Percentiles rank a stretch among this genome's conserved stretches.
phyloP scores from a whole-genome alignment of 2,797 vertebrate genomes.

The Tarsius wallacei region DNA sequence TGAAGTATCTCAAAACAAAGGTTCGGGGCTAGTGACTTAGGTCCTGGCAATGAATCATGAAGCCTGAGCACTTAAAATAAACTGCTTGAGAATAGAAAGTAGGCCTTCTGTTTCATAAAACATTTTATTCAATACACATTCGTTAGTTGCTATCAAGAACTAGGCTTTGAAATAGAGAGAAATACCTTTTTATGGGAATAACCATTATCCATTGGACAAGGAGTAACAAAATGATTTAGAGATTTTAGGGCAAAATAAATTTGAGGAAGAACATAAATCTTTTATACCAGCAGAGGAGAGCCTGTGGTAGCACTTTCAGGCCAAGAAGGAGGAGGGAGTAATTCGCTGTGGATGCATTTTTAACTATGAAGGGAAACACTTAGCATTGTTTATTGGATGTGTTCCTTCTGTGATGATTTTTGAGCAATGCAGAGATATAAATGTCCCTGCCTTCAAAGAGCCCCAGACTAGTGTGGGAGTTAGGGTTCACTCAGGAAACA shows the following conservation, averaged over 20 bases:
- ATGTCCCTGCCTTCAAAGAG: neutral
- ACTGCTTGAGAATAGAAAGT: conserved; percentile 17
- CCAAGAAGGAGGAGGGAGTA: conserved; percentile 55
- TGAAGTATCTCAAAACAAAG: conserved; percentile 19
- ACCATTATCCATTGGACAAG: neutral
- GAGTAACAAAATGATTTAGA: conserved; percentile 54
- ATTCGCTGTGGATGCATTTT: neutral
- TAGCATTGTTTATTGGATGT: conserved; percentile 54
- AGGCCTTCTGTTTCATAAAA: conserved; percentile 32
- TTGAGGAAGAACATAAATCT: conserved; percentile 39
- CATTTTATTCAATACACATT: neutral
- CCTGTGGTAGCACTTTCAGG: neutral
- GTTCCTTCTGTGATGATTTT: conserved; percentile 60
- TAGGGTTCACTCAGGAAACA: neutral
- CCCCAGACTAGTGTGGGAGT: neutral
- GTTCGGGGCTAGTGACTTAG: conserved; percentile 44
- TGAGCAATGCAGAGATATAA: conserved; percentile 31
- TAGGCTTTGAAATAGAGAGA: conserved; percentile 49
- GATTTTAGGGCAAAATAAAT: conserved; percentile 63
- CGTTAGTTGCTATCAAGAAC: conserved; percentile 50
- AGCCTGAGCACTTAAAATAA: conserved; percentile 9
- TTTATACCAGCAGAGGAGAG: conserved; percentile 28
- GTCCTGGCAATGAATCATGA: neutral
- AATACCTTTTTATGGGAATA: conserved; percentile 38
- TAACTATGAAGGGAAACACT: conserved; percentile 50